Percentiles rank a stretch among this genome's conserved stretches.
These are phyloP conservation scores for Andricus curvator DNA, from an alignment of 2,888 invertebrate species.

Conservation along the genomic window DNA sequence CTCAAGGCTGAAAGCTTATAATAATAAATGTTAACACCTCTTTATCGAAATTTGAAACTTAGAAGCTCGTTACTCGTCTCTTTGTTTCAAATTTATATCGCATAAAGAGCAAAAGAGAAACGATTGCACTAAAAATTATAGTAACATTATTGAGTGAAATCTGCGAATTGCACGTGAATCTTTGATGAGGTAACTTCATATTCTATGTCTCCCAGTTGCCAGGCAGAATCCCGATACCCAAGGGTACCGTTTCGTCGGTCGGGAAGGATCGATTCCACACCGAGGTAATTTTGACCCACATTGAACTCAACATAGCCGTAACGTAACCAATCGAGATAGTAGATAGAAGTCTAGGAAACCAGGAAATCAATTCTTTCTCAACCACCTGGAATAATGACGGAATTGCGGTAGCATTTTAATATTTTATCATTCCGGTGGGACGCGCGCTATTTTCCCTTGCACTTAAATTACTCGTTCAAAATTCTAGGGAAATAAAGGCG, in stretches of 20 bases:
- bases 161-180: conserved; percentile 25
- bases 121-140: not conserved
- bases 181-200: conserved; percentile 46
- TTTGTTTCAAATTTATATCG: not conserved
- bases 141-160: not conserved
- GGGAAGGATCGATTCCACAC: conserved; percentile 51
- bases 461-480: not conserved
- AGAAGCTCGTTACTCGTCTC: not conserved
- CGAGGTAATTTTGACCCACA: conserved; percentile 52
- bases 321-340: not conserved
- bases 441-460: not conserved
- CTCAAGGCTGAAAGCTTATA: no score
- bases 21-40: not conserved
- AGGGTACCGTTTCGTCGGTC: conserved; percentile 48
- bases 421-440: not conserved
- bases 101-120: not conserved
- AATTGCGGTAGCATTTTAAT: not conserved
- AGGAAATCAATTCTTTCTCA: conserved; percentile 31
- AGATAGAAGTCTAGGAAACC: conserved; percentile 17
- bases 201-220: conserved; percentile 49
- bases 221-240: conserved; percentile 46
- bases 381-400: not conserved
- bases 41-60: not conserved
- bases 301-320: conserved; percentile 50
- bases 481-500: not conserved